Evolutionary conservation across 1,140 invertebrate genomes (phyloP).

Genomic region (Formica selysi): DNA sequence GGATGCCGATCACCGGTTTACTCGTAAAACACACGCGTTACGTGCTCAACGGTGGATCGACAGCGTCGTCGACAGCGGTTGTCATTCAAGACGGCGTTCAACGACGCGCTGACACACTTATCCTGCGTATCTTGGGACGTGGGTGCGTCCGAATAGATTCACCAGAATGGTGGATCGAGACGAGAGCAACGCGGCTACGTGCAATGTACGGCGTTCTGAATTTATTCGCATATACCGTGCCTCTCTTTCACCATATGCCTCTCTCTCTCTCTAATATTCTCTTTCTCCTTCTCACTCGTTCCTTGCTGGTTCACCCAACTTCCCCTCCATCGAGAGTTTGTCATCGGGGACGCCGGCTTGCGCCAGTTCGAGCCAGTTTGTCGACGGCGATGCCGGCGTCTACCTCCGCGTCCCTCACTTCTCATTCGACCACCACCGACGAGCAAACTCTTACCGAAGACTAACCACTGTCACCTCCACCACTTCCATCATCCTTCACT

Average conservation of each 20-base stretch:
- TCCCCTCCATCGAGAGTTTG: conserved; percentile 51
- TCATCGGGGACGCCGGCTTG: conserved; percentile 74
- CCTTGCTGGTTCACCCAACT: conserved; percentile 17
- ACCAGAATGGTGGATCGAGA: conserved; percentile 22
- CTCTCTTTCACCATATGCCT: conserved; percentile 46
- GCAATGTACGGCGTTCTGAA: conserved; percentile 72
- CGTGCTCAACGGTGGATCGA: background rate
- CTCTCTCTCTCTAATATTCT: background rate
- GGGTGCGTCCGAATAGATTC: conserved; percentile 72
- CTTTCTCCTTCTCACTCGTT: background rate
- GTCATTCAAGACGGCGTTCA: background rate
- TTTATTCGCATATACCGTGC: conserved; percentile 64
- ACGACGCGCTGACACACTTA: background rate
- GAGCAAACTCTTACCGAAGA: conserved; percentile 11
- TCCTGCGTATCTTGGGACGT: background rate
- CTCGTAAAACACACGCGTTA: background rate
- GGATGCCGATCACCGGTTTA: background rate
- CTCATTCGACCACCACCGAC: conserved; percentile 15
- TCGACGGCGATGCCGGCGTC: conserved; percentile 52
- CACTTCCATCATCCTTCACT: conserved; percentile 11
- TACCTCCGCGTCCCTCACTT: conserved; percentile 56
- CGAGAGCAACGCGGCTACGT: conserved; percentile 55
- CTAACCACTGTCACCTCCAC: conserved; percentile 56
- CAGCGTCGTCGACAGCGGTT: background rate
- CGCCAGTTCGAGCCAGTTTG: conserved; percentile 82